Conservation (phyloP, 2,113 vertebrate genomes). For the Mus pahari region DNA sequence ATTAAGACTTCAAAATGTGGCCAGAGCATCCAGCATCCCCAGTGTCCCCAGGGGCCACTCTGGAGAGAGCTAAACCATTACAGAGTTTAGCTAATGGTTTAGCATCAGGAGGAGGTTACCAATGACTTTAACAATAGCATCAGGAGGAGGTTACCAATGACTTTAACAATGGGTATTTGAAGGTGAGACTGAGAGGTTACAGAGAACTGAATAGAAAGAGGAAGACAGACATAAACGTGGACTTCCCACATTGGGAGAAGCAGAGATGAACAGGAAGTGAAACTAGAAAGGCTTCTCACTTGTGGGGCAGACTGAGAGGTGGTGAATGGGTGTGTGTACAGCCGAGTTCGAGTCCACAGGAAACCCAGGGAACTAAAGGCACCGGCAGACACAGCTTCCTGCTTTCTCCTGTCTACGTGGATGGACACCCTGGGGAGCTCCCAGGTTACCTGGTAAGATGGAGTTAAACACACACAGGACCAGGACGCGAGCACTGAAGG, state of each 20-base stretch:
- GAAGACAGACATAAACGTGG: neutral
- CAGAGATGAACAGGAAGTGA: slow-evolving; percentile 6
- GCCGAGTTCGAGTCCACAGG: neutral
- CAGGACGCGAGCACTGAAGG: slow-evolving; percentile 92
- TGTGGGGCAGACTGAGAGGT: neutral
- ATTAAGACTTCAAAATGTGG: neutral
- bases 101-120: neutral
- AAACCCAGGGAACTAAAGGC: neutral
- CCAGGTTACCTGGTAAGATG: slow-evolving; percentile 93
- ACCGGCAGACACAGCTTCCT: neutral
- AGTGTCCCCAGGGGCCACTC: too few relatives aligned
- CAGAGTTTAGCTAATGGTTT: too few relatives aligned
- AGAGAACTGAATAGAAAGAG: neutral
- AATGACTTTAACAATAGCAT: neutral
- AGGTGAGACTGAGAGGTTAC: neutral
- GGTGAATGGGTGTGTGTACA: neutral
- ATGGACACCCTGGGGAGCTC: neutral
- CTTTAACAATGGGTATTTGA: neutral
- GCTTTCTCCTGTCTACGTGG: neutral
- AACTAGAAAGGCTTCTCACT: neutral
- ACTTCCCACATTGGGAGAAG: neutral
- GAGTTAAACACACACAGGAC: slow-evolving; percentile 97
- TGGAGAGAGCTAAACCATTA: neutral
- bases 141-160: neutral
- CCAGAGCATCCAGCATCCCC: neutral